Conservation (phyloP, 2,113 vertebrate genomes). For the Panurus biarmicus region DNA sequence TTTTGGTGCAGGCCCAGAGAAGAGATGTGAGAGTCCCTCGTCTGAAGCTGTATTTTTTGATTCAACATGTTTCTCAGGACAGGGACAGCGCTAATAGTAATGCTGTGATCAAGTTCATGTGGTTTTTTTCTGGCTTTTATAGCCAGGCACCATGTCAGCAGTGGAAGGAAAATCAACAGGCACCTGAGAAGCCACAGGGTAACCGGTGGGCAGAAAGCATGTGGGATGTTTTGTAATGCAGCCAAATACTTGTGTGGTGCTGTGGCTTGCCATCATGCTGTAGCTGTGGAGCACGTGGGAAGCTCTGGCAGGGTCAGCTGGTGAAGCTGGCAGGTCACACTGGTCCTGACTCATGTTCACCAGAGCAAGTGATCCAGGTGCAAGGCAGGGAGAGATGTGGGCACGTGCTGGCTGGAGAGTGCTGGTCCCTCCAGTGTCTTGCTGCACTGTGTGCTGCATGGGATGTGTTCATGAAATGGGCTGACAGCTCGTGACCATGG, state of each 20-base stretch:
- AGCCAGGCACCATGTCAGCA: not conserved
- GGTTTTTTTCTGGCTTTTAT: not conserved
- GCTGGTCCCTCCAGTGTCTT: not conserved
- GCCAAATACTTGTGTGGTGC: not conserved
- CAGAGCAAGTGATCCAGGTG: not conserved
- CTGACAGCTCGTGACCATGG: rapidly evolving
- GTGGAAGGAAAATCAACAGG: not conserved
- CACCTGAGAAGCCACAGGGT: not conserved
- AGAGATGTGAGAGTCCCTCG: not conserved
- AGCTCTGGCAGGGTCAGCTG: not conserved
- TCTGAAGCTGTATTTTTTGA: not conserved
- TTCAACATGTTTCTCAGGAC: rapidly evolving
- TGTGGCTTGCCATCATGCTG: rapidly evolving
- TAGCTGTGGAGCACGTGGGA: not conserved
- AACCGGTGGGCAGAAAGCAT: not conserved
- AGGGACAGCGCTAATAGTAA: not conserved
- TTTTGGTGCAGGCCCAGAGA: not conserved
- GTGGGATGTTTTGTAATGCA: not conserved
- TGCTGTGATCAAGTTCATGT: not conserved
- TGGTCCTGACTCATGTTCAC: not conserved
- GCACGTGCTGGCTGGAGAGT: rapidly evolving
- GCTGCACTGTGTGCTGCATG: not conserved
- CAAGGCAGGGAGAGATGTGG: not conserved
- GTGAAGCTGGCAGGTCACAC: not conserved
- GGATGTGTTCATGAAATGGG: rapidly evolving